Base-by-base conservation (phyloP, 2,797 vertebrate species). In the Natrix natrix region DNA sequence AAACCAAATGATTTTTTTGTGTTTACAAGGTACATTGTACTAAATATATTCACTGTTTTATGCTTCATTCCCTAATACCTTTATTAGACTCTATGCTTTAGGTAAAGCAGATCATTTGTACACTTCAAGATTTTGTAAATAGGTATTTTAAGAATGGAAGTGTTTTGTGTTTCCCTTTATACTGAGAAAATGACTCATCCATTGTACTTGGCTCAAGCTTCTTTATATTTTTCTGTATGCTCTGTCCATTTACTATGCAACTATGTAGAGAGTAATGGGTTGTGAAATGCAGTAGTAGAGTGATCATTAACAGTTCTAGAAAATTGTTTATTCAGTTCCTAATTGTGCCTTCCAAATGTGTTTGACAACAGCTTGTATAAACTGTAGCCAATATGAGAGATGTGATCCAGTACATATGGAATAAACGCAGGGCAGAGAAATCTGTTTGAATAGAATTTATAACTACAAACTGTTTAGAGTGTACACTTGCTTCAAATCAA, bases 1-100 rank as follows among this genome's bases (percentile, higher is more conserved):
- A 93, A 66, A 90, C 95, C 90, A 94, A 48, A n/a, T 94, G 57
- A 0, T 16, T 86, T 91, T 2, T 55, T 92, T 93, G 92, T 26
- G 93, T 83, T 48, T 93, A 91, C 86, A 86, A 0, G 52, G 32
- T 12, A 0, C 26, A 90, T 89, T 93, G 91, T 57, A 90, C 86
- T 93, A 87, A 60, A 94, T 43, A 2, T 52, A 93, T 66, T 54
- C 57, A 87, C 91, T 83, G 86, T 91, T 37, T 94, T 48, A 92
- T 74, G 87, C 11, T 93, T 66, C 57, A 94, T 91, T 92, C 28
- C 43, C 22, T 12, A 14, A 16, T 52, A 91, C 5, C 16, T 52
- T 86, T 86, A 88, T 11, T 28, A 59, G 28, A 28, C 13, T 2
- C 17, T 28, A 88, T 78, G 20, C 20, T 93, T 69, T 32, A 54